phyloP scores from a whole-genome alignment of 2,113 vertebrate genomes.

The Asarcornis scutulata region DNA sequence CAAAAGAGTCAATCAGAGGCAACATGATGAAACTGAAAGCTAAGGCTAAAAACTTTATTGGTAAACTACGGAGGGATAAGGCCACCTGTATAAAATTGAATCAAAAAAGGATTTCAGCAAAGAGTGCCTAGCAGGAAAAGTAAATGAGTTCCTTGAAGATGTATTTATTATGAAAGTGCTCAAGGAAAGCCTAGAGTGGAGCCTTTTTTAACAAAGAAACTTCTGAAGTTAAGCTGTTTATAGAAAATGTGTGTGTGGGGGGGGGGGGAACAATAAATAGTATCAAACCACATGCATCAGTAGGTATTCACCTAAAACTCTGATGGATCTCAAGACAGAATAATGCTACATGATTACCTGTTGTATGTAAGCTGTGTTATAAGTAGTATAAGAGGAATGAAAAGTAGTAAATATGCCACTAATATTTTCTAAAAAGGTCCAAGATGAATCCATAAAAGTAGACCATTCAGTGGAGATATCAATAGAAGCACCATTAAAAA shows the following conservation, averaged over 20 bases:
- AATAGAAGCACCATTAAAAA: background rate
- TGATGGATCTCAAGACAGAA: background rate
- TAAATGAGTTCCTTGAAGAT: background rate
- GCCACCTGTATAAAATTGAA: background rate
- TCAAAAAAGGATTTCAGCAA: background rate
- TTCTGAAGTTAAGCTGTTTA: background rate
- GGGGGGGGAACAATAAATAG: background rate
- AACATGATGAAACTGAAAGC: background rate
- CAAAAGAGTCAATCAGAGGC: background rate
- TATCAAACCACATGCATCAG: background rate
- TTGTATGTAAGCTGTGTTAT: background rate
- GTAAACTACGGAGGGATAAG: background rate
- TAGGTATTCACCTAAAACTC: background rate
- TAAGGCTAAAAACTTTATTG: background rate
- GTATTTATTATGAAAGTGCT: background rate
- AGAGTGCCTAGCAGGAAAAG: background rate
- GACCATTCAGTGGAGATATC: background rate
- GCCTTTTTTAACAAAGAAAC: background rate
- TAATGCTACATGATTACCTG: background rate
- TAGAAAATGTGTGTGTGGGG: rapidly evolving
- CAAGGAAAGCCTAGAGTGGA: background rate
- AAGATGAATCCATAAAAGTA: background rate
- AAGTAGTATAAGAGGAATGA: background rate
- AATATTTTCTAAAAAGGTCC: background rate
- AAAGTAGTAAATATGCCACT: background rate